Conservation (phyloP, 2,113 vertebrate genomes). For the Phyllostomus discolor region DNA sequence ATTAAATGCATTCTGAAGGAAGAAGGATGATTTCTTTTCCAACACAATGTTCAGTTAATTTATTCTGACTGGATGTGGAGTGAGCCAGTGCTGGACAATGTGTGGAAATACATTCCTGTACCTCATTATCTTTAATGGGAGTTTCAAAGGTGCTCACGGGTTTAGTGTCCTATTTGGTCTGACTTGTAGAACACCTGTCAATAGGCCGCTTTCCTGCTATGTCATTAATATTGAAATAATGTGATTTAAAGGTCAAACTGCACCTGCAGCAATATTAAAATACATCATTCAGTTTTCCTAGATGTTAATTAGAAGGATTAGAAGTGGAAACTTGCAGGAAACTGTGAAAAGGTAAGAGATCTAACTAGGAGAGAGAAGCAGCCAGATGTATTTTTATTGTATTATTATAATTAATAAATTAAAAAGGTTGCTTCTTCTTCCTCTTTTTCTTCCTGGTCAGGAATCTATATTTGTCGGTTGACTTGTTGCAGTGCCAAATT, state of each 20-base stretch:
- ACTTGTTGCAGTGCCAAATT: background rate
- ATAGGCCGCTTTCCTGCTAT: constrained; percentile 74
- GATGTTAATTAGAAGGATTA: constrained; percentile 51
- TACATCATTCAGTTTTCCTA: constrained; percentile 72
- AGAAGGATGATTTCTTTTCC: constrained; percentile 54
- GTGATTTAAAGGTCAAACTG: constrained; percentile 82
- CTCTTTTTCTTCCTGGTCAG: background rate
- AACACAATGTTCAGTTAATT: constrained; percentile 72
- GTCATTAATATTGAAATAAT: constrained; percentile 83
- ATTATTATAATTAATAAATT: constrained; percentile 13
- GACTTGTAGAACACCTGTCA: constrained; percentile 81
- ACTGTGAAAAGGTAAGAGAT: background rate
- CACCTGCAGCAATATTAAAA: constrained; percentile 74
- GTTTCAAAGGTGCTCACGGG: constrained; percentile 76
- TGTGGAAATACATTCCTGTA: constrained; percentile 65
- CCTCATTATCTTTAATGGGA: constrained; percentile 81
- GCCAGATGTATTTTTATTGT: background rate
- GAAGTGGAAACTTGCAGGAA: constrained; percentile 17
- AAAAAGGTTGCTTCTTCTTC: background rate
- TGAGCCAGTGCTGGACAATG: constrained; percentile 55
- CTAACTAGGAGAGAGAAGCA: background rate
- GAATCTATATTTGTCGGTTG: background rate
- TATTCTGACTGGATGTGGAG: constrained; percentile 71
- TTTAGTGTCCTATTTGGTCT: constrained; percentile 79
- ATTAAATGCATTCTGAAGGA: constrained; percentile 44